Evolutionary conservation across 2,888 invertebrate species (phyloP).

Genomic region (Xestobium rufovillosum): DNA sequence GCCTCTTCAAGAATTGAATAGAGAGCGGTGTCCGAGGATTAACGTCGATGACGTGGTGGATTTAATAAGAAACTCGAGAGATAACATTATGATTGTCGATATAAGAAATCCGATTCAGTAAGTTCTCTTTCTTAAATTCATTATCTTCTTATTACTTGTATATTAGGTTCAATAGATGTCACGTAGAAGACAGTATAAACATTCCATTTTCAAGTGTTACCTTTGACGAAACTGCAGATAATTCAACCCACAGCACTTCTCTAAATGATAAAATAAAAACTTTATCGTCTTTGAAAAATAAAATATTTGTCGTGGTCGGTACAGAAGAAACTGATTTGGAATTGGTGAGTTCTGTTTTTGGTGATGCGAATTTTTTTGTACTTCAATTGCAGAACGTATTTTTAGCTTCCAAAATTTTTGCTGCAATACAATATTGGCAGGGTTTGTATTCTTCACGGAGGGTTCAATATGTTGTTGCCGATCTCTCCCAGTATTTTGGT

Average conservation of each 20-base stretch:
- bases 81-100: conserved; percentile 58
- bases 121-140: conserved; percentile 24
- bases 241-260: conserved; percentile 56
- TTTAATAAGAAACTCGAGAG: conserved; percentile 54
- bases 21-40: conserved; percentile 74
- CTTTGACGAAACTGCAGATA: conserved; percentile 62
- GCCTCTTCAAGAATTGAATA: conserved; percentile 59
- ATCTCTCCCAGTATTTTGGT: conserved; percentile 55
- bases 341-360: conserved; percentile 49
- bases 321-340: conserved; percentile 70
- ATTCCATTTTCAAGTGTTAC: conserved; percentile 79
- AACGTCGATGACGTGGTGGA: conserved; percentile 78
- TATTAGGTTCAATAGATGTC: conserved; percentile 66
- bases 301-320: conserved; percentile 71
- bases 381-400: conserved; percentile 20
- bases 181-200: conserved; percentile 76
- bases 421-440: conserved; percentile 68
- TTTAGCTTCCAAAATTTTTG: conserved; percentile 80
- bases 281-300: too few relatives aligned
- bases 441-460: conserved; percentile 83
- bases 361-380: conserved; percentile 5
- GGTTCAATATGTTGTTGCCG: conserved; percentile 68
- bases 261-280: conserved; percentile 55
- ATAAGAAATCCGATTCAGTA: conserved; percentile 58
- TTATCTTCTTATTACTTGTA: conserved; percentile 6